Evolutionary conservation across 2,888 invertebrate species (phyloP), one percentile per base, ranked within the genome.

Genomic region (Hemistola chrysoprasaria): DNA sequence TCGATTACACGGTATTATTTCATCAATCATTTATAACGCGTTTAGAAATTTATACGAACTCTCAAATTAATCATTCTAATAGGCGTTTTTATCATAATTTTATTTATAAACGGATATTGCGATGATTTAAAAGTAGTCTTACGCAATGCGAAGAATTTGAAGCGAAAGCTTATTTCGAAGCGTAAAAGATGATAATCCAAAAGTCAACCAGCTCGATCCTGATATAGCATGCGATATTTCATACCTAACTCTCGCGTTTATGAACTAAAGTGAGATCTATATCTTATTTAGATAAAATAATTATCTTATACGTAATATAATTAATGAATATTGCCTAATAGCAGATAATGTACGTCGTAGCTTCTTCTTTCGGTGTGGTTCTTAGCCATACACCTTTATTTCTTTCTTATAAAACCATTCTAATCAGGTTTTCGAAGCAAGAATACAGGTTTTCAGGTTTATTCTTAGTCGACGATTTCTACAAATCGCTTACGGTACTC

Each of bases 191-290:
- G 57, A 60, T 62, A 52, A 58, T 50, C 59, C 62, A 51, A 48
- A 53, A 59, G 56, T 49, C 61, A 61, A 78, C 77, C 40, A 30
- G 42, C 44, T 83, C 77, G 69, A 77, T 84, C 81, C 83, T 81
- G 76, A 66, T 71, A 75, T 71, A 59, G 62, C 59, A 67, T 71
- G 75, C 75, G 75, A 56, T 77, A 61, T 80, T 74, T 74, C 71
- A 59, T 72, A 66, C 77, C 68, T 65, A 69, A 56, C 35, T 42
- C 32, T 48, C 26, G 50, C 49, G 43, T 38, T 38, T 40, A 39
- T 22, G 22, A 11, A 25, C 8, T 36, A 43, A 25, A 29, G n/a
- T 1, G 11, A 22, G n/a, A 21, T 25, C 16, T 16, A 3, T 16
- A 16, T n/a, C n/a, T n/a, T n/a, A n/a, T n/a, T n/a, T n/a, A n/a